Percentiles rank a stretch among this genome's conserved stretches.
These are phyloP conservation scores for Chrysolina americana DNA, from an alignment of 2,888 invertebrate species.

Conservation along the genomic window DNA sequence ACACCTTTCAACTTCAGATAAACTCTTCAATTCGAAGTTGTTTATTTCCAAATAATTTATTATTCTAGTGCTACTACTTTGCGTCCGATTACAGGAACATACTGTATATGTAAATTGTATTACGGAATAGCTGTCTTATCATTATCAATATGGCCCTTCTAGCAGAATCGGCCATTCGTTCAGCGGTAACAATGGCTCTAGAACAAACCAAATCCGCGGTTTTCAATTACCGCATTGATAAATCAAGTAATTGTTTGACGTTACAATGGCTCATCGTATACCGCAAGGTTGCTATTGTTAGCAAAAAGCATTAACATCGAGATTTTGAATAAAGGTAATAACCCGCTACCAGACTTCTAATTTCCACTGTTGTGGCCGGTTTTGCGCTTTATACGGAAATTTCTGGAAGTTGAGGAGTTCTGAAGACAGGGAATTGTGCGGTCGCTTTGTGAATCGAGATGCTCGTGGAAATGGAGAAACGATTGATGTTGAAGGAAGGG, in stretches of 20 bases:
- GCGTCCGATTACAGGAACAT: too few species aligned
- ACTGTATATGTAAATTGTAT: too few species aligned
- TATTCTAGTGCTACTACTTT: too few species aligned
- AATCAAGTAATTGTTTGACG: constrained; percentile 10
- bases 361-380: too few species aligned
- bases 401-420: too few species aligned
- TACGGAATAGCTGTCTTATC: not conserved
- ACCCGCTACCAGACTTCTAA: too few species aligned
- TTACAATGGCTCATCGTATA: not conserved
- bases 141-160: not conserved
- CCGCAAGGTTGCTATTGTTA: constrained; percentile 1
- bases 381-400: too few species aligned
- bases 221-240: not conserved
- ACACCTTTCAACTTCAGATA: too few species aligned
- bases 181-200: not conserved
- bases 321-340: not conserved
- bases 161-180: not conserved
- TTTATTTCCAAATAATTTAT: too few species aligned
- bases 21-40: too few species aligned
- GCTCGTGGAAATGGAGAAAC: not conserved
- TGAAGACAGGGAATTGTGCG: too few species aligned
- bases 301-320: constrained; percentile 2
- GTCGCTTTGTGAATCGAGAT: too few species aligned
- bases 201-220: constrained; percentile 2
- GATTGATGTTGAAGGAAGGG: not conserved